These are phyloP conservation scores for Dasypolia templi DNA, from an alignment of 2,888 invertebrate species.

Conservation along the genomic window DNA sequence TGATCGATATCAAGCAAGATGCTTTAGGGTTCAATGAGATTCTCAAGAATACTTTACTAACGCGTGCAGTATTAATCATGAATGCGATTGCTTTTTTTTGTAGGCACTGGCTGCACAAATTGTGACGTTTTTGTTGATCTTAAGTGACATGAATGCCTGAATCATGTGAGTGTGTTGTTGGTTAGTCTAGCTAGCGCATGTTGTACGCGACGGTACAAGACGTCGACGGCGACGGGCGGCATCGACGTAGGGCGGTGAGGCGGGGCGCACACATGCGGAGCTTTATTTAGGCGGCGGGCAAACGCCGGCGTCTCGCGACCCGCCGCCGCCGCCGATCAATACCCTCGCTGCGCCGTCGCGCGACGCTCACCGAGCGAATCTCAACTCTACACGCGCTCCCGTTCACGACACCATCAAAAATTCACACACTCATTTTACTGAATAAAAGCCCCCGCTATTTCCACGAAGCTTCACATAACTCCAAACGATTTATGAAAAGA, in stretches of 20 bases:
- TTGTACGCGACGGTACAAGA: slow-evolving; percentile 66
- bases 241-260: slow-evolving; percentile 83
- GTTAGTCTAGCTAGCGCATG: slow-evolving; percentile 64
- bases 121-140: background rate
- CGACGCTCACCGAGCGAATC: slow-evolving; percentile 83
- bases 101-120: background rate
- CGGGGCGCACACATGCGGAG: slow-evolving; percentile 86
- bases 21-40: slow-evolving; percentile 3
- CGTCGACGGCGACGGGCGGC: slow-evolving; percentile 68
- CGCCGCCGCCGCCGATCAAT: slow-evolving; percentile 88
- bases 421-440: slow-evolving; percentile 87
- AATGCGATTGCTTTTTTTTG: background rate
- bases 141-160: slow-evolving; percentile 40
- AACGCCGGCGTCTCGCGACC: slow-evolving; percentile 88
- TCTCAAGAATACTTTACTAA: slow-evolving; percentile 4
- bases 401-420: slow-evolving; percentile 89
- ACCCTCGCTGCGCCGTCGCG: slow-evolving; percentile 89
- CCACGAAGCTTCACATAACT: slow-evolving; percentile 62
- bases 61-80: background rate
- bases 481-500: slow-evolving; percentile 57
- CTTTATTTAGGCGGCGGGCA: slow-evolving; percentile 89
- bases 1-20: slow-evolving; percentile 44
- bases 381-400: slow-evolving; percentile 85
- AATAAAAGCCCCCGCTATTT: slow-evolving; percentile 77
- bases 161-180: slow-evolving; percentile 61